Base-by-base conservation (phyloP, 2,797 vertebrate species). In the Acestrorhynchus altus region DNA sequence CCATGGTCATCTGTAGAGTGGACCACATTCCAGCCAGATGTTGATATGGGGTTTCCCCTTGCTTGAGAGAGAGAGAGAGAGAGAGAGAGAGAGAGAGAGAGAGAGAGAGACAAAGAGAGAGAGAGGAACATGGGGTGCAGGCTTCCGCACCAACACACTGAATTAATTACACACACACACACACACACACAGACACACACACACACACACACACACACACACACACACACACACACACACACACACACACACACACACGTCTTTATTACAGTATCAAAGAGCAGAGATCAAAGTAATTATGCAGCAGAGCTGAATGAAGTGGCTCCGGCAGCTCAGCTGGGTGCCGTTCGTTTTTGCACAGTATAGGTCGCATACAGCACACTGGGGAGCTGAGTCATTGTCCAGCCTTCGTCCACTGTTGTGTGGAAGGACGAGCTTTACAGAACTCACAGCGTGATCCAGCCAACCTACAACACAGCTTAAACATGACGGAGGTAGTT, bases 211-310 rank as follows among this genome's bases (percentile, higher is more conserved):
- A 35, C 15, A 16, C 1, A n/a, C n/a, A n/a, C n/a, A 31, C 24
- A 22, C n/a, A 54, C 46, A 13, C 46, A 47, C 46, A 47, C n/a
- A 31, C 24, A 22, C n/a, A 54, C 46, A 13, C 46, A 47, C 46
- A 47, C 46, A 47, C 46, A 47, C 46, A 46, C 44, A 54, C 8
- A 56, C 1, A 56, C 57, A 35, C 15, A 16, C 1, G 15, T 60
- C 57, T 60, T 31, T 60, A 60, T 31, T 31, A 13, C 28, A 60
- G 4, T 60, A 60, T 60, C 26, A 60, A 60, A 60, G 57, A 31
- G 7, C 26, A 60, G 8, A 60, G 57, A 60, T 60, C 26, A 60
- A 60, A 60, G 57, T 60, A 15, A 60, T 60, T 60, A 31, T 16
- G 57, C 31, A 8, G 1, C 57, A 35, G 26, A 60, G 57, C 24